phyloP scores from a whole-genome alignment of 1,140 invertebrate genomes.

The Linepithema humile region DNA sequence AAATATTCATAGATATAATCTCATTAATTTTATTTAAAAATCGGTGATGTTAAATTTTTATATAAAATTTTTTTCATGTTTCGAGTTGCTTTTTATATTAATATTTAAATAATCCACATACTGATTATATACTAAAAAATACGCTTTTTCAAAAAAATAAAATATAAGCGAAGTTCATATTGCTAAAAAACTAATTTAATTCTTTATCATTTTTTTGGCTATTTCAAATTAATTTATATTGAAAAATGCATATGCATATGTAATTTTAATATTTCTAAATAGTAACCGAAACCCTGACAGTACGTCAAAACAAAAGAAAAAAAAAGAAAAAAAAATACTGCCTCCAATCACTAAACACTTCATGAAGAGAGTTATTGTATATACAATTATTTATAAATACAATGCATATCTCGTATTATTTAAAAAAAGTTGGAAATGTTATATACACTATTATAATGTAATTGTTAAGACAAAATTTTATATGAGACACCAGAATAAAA shows the following conservation, averaged over 20 bases:
- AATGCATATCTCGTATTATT: constrained; percentile 8
- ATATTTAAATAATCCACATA: neutral
- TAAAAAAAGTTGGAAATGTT: constrained; percentile 21
- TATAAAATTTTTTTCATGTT: neutral
- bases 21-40: neutral
- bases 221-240: neutral
- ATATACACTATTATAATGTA: neutral
- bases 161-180: constrained; percentile 4
- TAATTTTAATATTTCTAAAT: neutral
- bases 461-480: constrained; percentile 7
- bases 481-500: constrained; percentile 6
- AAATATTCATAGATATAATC: neutral
- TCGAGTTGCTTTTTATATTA: neutral
- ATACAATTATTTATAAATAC: constrained; percentile 16
- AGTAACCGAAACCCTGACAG: neutral
- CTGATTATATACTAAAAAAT: neutral
- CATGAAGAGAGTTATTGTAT: neutral
- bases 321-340: neutral
- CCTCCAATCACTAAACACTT: neutral
- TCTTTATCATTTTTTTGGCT: neutral
- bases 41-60: neutral
- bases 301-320: too few relatives aligned
- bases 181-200: neutral
- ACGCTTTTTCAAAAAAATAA: constrained; percentile 7
- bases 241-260: neutral